These are phyloP conservation scores for Cataglyphis rosenhaueri DNA, from an alignment of 2,888 invertebrate genomes.

Conservation along the genomic window DNA sequence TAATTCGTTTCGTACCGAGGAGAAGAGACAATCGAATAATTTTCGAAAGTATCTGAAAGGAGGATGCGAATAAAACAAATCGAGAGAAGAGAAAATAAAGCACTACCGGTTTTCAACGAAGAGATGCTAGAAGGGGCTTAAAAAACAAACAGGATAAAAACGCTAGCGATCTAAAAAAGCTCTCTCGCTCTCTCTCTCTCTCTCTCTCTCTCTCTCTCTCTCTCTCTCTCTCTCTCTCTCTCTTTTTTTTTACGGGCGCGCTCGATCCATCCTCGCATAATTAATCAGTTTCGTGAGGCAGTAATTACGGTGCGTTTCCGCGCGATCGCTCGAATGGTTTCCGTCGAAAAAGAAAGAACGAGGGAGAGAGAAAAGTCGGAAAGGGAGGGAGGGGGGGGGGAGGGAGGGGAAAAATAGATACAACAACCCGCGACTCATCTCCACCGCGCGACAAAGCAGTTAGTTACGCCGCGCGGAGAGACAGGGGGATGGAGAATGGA, in stretches of 20 bases:
- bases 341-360: neutral
- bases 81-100: constrained; percentile 1
- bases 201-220: constrained; percentile 22
- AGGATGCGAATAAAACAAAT: constrained; percentile 10
- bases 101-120: constrained; percentile 45
- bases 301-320: constrained; percentile 75
- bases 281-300: constrained; percentile 75
- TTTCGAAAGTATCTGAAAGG: neutral
- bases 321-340: constrained; percentile 62
- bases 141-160: constrained; percentile 26
- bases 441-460: neutral
- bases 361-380: neutral
- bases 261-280: constrained; percentile 72
- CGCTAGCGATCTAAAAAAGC: constrained; percentile 36
- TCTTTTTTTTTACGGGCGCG: neutral
- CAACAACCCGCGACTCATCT: constrained; percentile 29
- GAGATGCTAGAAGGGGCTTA: constrained; percentile 2
- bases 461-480: constrained; percentile 17
- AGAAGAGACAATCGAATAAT: constrained; percentile 10
- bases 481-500: neutral
- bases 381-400: neutral
- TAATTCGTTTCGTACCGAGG: constrained; percentile 37
- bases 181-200: constrained; percentile 21
- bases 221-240: constrained; percentile 11
- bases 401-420: constrained; percentile 19